Evolutionary conservation across 2,888 invertebrate genomes (phyloP), one percentile per base, ranked within the genome.

Genomic region (Apamea crenata): DNA sequence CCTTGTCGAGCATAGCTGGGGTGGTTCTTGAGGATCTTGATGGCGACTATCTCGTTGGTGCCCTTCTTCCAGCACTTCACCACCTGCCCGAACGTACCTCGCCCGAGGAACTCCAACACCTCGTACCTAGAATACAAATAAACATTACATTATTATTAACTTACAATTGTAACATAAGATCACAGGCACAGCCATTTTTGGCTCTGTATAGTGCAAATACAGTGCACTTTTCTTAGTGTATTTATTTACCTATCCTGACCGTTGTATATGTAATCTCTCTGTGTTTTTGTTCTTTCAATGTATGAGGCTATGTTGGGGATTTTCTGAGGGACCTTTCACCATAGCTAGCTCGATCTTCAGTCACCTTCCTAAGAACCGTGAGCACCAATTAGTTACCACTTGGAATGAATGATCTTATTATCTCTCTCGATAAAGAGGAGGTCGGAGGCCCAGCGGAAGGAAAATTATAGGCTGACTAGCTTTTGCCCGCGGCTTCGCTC

Each of bases 31-130:
- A 99, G 97, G 95, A 99, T 99, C 97, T 99, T 99, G 96, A 99
- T 99, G 94, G 99, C 99, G 93, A 99, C 99, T 94, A 99, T 99
- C 97, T 99, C 99, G 95, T 99, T 99, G 92, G 99, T 99, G 95
- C 99, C 99, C 95, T 99, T 99, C 97, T 99, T 99, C 99, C 99
- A 99, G 97, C 99, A 99, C 97, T 99, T 99, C 94, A 99, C 99
- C 94, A 99, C 99, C 97, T 99, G 98, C 88, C 99, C 99, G 97
- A 99, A 99, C 90, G 99, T 99, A 93, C 99, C 99, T 91, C 99
- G 98, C 91, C 99, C 99, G 94, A 99, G 98, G 97, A 99, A 99
- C 97, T 99, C 99, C 96, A 99, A 97, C 93, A 99, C 99, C 97
- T 99, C 97, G 93, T 96, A 97, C 95, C 97, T 97, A 90, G 0